Conservation (phyloP, 1,140 invertebrate genomes). For the Drosophila nigrodunni region DNA sequence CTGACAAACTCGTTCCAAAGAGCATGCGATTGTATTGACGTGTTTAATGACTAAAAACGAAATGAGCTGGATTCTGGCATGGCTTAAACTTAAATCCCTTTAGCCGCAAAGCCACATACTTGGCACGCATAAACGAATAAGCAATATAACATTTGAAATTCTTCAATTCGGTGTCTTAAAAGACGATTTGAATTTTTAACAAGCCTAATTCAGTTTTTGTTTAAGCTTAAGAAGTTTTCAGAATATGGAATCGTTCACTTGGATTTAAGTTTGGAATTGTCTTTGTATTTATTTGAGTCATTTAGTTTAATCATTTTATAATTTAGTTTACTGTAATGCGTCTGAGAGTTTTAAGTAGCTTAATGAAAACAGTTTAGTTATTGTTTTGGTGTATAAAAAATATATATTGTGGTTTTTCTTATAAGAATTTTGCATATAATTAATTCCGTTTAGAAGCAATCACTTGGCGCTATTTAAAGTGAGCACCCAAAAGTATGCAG, state of each 20-base stretch:
- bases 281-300: too few relatives aligned
- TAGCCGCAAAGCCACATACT: constrained; percentile 14
- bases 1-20: constrained; percentile 51
- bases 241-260: not conserved
- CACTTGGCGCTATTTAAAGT: too few relatives aligned
- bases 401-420: too few relatives aligned
- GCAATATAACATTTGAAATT: constrained; percentile 26
- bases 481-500: too few relatives aligned
- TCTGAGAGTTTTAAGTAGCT: too few relatives aligned
- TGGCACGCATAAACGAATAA: constrained; percentile 13
- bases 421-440: too few relatives aligned
- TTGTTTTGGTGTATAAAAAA: too few relatives aligned
- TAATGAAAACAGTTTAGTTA: too few relatives aligned
- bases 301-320: too few relatives aligned
- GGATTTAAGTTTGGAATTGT: too few relatives aligned
- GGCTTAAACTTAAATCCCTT: constrained; percentile 7
- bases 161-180: constrained; percentile 1
- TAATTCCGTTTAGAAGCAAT: too few relatives aligned
- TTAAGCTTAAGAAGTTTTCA: not conserved
- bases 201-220: not conserved
- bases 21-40: constrained; percentile 58
- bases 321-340: too few relatives aligned
- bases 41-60: constrained; percentile 37
- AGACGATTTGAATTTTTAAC: not conserved
- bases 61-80: constrained; percentile 1